Conservation (phyloP, 2,113 vertebrate species). For the Ctenomys sociabilis region DNA sequence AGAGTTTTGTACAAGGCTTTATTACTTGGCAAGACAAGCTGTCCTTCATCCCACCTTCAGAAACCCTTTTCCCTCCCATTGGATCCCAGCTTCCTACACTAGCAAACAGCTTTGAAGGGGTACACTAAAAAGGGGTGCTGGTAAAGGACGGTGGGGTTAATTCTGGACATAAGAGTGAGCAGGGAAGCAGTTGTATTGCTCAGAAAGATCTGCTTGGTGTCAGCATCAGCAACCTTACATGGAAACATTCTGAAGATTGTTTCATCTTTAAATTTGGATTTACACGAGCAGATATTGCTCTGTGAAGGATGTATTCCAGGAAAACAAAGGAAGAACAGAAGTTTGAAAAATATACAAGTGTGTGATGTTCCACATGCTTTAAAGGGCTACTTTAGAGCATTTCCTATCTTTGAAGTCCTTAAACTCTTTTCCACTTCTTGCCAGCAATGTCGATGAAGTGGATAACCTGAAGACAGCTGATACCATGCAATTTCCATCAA, state of each 20-base stretch:
- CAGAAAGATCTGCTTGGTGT: background rate
- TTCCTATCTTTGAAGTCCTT: slow-evolving; percentile 40
- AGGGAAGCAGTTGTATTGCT: background rate
- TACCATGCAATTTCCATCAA: slow-evolving; percentile 55
- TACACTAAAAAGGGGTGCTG: background rate
- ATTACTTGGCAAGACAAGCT: background rate
- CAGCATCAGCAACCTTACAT: background rate
- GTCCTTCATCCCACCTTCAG: background rate
- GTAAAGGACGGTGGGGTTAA: background rate
- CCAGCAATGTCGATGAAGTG: slow-evolving; percentile 32
- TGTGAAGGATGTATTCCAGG: background rate
- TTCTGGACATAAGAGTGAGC: no score
- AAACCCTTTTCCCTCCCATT: background rate
- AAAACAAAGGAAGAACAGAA: background rate
- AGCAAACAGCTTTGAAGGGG: background rate
- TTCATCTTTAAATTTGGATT: background rate
- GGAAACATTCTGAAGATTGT: background rate
- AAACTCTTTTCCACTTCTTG: background rate
- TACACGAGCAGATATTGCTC: background rate
- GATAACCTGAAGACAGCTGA: slow-evolving; percentile 4
- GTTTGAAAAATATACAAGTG: background rate
- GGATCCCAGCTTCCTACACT: background rate
- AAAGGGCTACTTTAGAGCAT: background rate
- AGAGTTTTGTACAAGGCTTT: background rate
- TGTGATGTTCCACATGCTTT: background rate